Evolutionary conservation across 2,797 vertebrate genomes (phyloP), one percentile per base, ranked within the genome.

Genomic region (Muraenolepis orangiensis): DNA sequence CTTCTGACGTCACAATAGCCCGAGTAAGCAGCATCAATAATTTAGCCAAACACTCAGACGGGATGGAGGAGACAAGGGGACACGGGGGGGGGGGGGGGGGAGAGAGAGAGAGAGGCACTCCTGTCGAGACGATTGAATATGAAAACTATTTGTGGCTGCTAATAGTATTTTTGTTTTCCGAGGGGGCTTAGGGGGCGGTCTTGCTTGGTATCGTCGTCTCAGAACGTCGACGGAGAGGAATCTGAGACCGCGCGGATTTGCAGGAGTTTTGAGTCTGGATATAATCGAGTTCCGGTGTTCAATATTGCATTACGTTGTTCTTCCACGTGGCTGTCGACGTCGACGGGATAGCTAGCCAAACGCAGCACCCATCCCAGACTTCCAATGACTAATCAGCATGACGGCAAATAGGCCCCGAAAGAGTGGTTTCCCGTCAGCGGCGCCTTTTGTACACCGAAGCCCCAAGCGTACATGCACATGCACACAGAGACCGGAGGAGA

Each of bases 1-100:
- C 84, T 87, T 76, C 32, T 82, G 86, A 79, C 84, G 78, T 88
- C 91, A 87, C 87, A 85, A 79, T 84, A 85, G 76, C 77, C 74
- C 78, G 80, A 77, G 79, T 86, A 82, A 79, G 78, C 71, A 72
- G 4, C 81, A 83, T 94, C 85, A 94, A 94, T 93, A 92, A 93
- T 93, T 88, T 76, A 91, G 86, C 40, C 46, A 74, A 83, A 82
- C 90, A 84, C 88, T 90, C 89, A 80, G 84, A 81, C 34, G 78
- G 89, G 91, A 90, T 90, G 86, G 87, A 91, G 88, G 81, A 79
- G 85, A 78, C 84, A 80, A 74, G 78, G 42, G 30, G 81, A 76
- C 78, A 79, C 74, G 68, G 78, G 40, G 46, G n/a, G n/a, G n/a
- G n/a, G n/a, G n/a, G n/a, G n/a, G n/a, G n/a, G n/a, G n/a, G n/a